These are phyloP conservation scores for Epiperipatus broadwayi DNA, from an alignment of 2,888 invertebrate species.

Conservation along the genomic window DNA sequence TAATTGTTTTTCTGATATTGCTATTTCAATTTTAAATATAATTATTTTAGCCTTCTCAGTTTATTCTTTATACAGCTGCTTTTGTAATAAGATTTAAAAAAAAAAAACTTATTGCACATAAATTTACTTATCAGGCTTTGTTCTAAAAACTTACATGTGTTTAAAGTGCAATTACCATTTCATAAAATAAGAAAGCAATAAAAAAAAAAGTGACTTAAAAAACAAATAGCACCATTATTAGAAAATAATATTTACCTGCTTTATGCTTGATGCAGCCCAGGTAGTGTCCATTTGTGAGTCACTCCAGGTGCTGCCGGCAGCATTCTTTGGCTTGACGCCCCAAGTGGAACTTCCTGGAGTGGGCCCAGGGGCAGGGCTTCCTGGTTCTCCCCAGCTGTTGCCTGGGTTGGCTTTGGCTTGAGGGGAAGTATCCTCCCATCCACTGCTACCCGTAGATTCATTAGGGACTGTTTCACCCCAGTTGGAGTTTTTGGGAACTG, in stretches of 20 bases:
- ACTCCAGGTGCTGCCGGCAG: conserved; percentile 26
- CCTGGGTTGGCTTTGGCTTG: conserved; percentile 9
- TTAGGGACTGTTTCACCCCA: conserved; percentile 42
- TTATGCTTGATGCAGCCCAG: conserved; percentile 41
- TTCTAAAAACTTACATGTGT: no score
- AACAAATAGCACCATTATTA: neutral
- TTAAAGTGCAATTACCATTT: no score
- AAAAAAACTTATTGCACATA: no score
- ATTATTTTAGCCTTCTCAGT: no score
- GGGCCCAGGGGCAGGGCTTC: no score
- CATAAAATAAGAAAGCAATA: neutral
- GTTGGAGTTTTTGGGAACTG: conserved; percentile 28
- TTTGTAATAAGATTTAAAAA: no score
- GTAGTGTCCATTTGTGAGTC: conserved; percentile 38
- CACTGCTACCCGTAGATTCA: conserved; percentile 33
- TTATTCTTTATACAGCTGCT: no score
- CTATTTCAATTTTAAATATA: no score
- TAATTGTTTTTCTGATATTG: no score
- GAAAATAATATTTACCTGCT: conserved; percentile 17
- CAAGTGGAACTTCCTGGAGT: no score
- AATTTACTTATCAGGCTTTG: no score
- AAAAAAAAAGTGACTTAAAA: conserved; percentile 5
- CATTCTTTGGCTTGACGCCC: conserved; percentile 30
- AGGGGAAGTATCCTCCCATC: conserved; percentile 15
- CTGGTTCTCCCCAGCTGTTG: conserved; percentile 22